A percentile compares a stretch with the other conserved stretches of the same genome.
These are phyloP conservation scores for Arctopsyche grandis DNA, from an alignment of 1,140 invertebrate species.

Conservation along the genomic window DNA sequence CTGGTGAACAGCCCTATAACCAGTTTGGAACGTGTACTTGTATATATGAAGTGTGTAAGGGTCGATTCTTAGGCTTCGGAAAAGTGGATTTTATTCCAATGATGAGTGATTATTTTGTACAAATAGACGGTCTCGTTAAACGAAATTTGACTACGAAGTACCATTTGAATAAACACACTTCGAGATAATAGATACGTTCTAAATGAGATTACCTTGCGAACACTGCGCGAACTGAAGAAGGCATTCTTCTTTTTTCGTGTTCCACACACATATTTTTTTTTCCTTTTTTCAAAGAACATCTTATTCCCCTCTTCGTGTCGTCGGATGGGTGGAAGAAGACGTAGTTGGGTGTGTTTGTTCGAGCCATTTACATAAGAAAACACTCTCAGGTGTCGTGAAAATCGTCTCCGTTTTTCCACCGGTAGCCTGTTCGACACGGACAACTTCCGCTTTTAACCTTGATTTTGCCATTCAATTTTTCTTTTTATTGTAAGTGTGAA, in stretches of 20 bases:
- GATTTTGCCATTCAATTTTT: neutral
- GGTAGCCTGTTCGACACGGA: neutral
- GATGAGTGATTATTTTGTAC: too few species aligned
- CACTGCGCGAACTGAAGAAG: neutral
- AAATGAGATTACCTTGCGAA: constrained; percentile 16
- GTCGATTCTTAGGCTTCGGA: neutral
- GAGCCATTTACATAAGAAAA: constrained; percentile 31
- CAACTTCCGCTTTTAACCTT: constrained; percentile 14
- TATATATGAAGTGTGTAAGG: neutral
- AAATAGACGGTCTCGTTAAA: too few species aligned
- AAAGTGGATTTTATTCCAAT: too few species aligned
- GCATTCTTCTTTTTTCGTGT: neutral
- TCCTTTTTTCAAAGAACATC: neutral
- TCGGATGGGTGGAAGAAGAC: neutral
- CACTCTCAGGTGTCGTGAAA: constrained; percentile 25
- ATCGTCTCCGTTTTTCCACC: neutral
- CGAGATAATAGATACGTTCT: constrained; percentile 17
- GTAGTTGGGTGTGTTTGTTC: constrained; percentile 7
- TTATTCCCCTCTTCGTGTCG: neutral
- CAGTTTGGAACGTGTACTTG: neutral
- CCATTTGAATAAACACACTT: constrained; percentile 29
- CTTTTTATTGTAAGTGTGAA: neutral
- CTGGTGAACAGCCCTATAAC: neutral
- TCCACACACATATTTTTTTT: neutral
- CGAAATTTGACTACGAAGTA: neutral